A percentile compares a stretch with the other conserved stretches of the same genome.
Evolutionary conservation across 2,888 invertebrate species (phyloP).

Genomic region (Rhaphigaster nebulosa): DNA sequence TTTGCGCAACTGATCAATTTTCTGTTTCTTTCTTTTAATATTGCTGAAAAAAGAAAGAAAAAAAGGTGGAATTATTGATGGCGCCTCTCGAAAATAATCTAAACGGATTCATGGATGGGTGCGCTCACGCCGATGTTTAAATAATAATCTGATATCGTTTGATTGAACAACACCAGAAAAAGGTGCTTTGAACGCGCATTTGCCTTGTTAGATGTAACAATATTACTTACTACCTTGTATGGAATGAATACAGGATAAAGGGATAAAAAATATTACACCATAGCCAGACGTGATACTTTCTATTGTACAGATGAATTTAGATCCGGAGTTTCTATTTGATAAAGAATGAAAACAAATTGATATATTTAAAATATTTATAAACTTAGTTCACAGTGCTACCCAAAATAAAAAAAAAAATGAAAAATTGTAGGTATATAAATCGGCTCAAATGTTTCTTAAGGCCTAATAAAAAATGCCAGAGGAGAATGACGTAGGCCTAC

Average conservation of each 20-base stretch:
- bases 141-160: conserved; percentile 6
- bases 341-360: too few relatives aligned
- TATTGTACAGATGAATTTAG: background rate
- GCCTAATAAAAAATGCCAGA: too few relatives aligned
- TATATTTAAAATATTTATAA: too few relatives aligned
- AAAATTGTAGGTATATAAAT: too few relatives aligned
- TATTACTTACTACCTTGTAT: background rate
- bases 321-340: too few relatives aligned
- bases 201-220: background rate
- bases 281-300: background rate
- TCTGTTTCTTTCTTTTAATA: background rate
- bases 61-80: background rate
- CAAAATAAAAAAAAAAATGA: too few relatives aligned
- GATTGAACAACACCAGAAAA: background rate
- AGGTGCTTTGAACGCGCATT: background rate
- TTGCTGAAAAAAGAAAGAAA: background rate
- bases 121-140: background rate
- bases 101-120: background rate
- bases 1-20: background rate
- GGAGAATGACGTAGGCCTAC: too few relatives aligned
- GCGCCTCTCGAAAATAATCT: background rate
- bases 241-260: background rate
- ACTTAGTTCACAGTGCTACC: too few relatives aligned
- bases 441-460: too few relatives aligned
- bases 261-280: background rate